Evolutionary conservation across 2,797 vertebrate genomes (phyloP), one percentile per base, ranked within the genome.

Genomic region (Bradypodion ventrale): DNA sequence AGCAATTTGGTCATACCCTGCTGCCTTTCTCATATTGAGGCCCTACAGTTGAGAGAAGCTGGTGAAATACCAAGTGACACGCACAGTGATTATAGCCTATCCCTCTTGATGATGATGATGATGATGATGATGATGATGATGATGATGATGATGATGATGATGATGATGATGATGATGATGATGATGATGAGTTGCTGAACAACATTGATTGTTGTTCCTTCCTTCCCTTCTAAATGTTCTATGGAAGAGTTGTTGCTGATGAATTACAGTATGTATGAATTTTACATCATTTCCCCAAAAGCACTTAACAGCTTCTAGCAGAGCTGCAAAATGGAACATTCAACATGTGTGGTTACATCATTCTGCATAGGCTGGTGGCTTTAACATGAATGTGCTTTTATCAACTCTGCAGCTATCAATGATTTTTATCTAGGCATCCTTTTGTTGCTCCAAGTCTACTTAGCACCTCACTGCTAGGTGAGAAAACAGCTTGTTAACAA

Each of bases 201-300:
- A 78, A 91, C 32, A 86, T 59, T 72, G 87, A 84, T 87, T 84
- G 80, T 76, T 90, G 87, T 88, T 87, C 82, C 83, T 27, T 59
- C 7, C 13, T 5, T 35, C 7, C 68, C 82, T 66, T 59, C 74
- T 80, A 74, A 82, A 60, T 3, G 44, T 84, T 88, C 89, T 85
- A 69, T 65, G 83, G 49, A 56, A 37, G 13, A 56, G 80, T 35
- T 91, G 52, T 21, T 79, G 82, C 82, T 70, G 69, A 84, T 91
- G 78, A 92, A 93, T 91, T 88, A n/a, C n/a, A n/a, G n/a, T n/a
- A 94, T 87, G 70, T 29, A 91, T 85, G 25, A 89, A 69, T 70
- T 78, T 74, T 77, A 85, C 87, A 89, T 87, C 62, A 66, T 79
- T 87, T 91, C 89, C 80, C 32, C 1, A 79, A 63, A n/a, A 81